phyloP scores from a whole-genome alignment of 2,888 invertebrate genomes.

The Apamea monoglypha region DNA sequence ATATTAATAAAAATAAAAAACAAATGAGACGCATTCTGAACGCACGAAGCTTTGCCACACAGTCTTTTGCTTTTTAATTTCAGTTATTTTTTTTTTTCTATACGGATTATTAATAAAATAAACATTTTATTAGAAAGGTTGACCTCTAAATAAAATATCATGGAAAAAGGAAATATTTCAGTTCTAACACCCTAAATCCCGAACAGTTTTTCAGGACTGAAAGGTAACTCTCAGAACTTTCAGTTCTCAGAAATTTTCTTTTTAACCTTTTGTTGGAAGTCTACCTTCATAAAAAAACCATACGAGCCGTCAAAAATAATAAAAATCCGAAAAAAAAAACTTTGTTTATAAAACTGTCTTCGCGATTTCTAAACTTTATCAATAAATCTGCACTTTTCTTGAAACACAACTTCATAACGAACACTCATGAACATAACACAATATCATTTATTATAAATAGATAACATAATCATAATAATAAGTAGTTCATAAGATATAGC shows the following conservation, averaged over 20 bases:
- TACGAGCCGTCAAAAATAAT: constrained; percentile 6
- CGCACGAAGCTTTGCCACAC: constrained; percentile 28
- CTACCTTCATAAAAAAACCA: not conserved
- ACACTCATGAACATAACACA: constrained; percentile 59
- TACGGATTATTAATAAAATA: not conserved
- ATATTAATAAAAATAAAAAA: not conserved
- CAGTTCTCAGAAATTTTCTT: not conserved
- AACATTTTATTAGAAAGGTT: not conserved
- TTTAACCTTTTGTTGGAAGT: not conserved
- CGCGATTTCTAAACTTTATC: constrained; percentile 12
- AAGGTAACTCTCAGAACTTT: not conserved
- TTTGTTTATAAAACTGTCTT: constrained; percentile 1
- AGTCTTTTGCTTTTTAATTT: constrained; percentile 25
- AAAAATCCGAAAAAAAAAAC: not conserved
- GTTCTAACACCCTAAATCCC: not conserved
- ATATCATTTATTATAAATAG: constrained; percentile 52
- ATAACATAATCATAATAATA: constrained; percentile 34
- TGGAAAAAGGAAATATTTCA: not conserved
- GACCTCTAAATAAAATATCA: constrained; percentile 2
- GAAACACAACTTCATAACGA: constrained; percentile 54
- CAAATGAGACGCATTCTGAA: not conserved
- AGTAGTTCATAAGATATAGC: constrained; percentile 45
- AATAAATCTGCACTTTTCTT: constrained; percentile 57
- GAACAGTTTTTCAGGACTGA: not conserved
- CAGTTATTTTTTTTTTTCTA: not conserved